Evolutionary conservation across 2,888 invertebrate species (phyloP), one percentile per base, ranked within the genome.

Genomic region (Elysia crispata): DNA sequence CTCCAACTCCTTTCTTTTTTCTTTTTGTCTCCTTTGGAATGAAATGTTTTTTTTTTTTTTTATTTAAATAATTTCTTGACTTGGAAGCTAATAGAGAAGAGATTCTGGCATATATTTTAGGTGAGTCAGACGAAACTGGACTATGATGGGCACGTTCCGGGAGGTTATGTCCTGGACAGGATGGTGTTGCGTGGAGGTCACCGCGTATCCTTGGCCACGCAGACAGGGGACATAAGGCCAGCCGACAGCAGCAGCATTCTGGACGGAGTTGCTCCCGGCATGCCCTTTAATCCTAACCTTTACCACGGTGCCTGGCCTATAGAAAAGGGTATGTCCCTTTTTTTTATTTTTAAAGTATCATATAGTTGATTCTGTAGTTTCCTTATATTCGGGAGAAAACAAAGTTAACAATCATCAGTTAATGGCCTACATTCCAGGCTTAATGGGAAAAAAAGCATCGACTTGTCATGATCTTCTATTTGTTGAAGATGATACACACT

Each of bases 231-330:
- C 18, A 84, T 82, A 25, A 69, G n/a, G n/a, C n/a, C 80, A 72
- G 54, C 67, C 31, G 41, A 41, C 50, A 67, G 28, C 66, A 82
- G 41, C 75, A 73, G 23, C 74, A 80, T 49, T 18, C 49, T 11
- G 5, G 69, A 62, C 6, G 74, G 79, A 31, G 70, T 81, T n/a
- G 79, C 79, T 1, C 54, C 83, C 15, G 77, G 81, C 20, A 80
- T 81, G 50, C 81, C 81, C 1, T n/a, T 81, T 18, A 76, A 18
- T 33, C 31, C 79, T 0, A 81, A 79, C 25, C 60, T 74, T 8
- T 94, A 94, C 87, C 94, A 94, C 86, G 94, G 94, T n/a, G 94
- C 94, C 20, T 95, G 94, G 95, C 94, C 94, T 8, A 93, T 94
- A 64, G 94, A 94, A 87, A 93, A 87, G 87, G 89, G 89, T 90